Evolutionary conservation across 1,140 invertebrate species (phyloP).

Genomic region (Homarus americanus): DNA sequence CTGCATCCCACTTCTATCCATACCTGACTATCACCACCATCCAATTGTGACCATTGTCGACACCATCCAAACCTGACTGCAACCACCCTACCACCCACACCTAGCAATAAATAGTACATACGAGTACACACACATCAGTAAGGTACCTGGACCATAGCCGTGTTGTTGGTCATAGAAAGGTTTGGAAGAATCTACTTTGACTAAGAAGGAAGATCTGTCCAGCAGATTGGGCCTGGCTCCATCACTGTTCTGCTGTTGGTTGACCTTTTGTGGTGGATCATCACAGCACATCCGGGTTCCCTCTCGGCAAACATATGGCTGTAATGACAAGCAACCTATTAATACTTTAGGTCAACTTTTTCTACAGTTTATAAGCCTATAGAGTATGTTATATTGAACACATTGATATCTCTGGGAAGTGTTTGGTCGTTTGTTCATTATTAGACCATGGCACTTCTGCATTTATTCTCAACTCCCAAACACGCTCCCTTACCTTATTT

Average conservation of each 20-base stretch:
- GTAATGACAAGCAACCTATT: neutral
- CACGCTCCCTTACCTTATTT: no score
- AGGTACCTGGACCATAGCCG: neutral
- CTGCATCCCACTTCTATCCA: neutral
- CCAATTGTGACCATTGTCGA: neutral
- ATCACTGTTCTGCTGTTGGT: neutral
- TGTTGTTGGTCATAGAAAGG: neutral
- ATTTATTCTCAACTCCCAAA: no score
- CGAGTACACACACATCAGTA: no score
- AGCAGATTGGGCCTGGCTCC: no score
- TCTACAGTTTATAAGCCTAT: neutral
- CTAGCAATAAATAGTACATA: no score
- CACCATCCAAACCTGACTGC: neutral
- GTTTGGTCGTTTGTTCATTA: neutral
- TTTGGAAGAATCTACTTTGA: neutral
- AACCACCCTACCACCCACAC: neutral
- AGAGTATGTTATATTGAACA: neutral
- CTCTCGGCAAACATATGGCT: neutral
- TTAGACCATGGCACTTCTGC: no score
- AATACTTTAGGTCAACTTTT: neutral
- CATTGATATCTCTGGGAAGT: neutral
- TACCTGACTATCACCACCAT: neutral
- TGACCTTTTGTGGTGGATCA: no score
- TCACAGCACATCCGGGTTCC: neutral
- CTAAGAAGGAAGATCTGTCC: neutral